Evolutionary conservation across 2,797 vertebrate species (phyloP).

Genomic region (Cyclura pinguis): DNA sequence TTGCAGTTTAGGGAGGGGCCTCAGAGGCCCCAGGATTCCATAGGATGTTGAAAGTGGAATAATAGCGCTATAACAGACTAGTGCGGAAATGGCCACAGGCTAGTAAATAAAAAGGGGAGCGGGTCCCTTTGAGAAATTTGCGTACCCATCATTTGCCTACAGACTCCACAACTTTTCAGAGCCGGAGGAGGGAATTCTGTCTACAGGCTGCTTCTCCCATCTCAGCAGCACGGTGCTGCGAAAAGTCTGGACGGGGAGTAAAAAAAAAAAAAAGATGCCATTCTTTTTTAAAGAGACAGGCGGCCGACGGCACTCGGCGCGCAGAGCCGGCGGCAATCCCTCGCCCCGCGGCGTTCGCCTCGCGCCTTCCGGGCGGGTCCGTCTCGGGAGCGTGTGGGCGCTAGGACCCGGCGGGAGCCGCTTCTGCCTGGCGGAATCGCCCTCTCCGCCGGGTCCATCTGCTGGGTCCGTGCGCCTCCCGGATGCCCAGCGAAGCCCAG

Average conservation of each 20-base stretch:
- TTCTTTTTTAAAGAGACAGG: background rate
- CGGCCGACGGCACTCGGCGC: too few species aligned
- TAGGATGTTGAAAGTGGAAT: too few species aligned
- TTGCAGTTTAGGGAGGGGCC: too few species aligned
- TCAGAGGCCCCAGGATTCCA: too few species aligned
- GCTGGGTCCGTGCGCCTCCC: slow-evolving; percentile 40
- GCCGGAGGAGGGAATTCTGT: background rate
- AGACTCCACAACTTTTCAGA: too few species aligned
- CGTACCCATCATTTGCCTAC: background rate
- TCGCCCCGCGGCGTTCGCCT: too few species aligned
- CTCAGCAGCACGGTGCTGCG: too few species aligned
- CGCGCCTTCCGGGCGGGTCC: too few species aligned
- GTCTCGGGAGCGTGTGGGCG: background rate
- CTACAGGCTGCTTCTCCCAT: background rate
- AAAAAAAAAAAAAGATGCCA: background rate
- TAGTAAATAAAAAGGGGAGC: background rate
- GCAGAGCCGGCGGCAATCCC: too few species aligned
- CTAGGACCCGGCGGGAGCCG: slow-evolving; percentile 28
- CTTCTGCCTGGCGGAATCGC: background rate
- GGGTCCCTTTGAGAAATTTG: background rate
- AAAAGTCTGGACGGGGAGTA: background rate
- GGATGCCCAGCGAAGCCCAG: slow-evolving; percentile 15
- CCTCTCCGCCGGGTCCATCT: slow-evolving; percentile 35
- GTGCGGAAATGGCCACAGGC: too few species aligned
- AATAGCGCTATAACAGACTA: too few species aligned